Conservation (phyloP, 2,797 vertebrate species). For the Lagodon rhomboides region DNA sequence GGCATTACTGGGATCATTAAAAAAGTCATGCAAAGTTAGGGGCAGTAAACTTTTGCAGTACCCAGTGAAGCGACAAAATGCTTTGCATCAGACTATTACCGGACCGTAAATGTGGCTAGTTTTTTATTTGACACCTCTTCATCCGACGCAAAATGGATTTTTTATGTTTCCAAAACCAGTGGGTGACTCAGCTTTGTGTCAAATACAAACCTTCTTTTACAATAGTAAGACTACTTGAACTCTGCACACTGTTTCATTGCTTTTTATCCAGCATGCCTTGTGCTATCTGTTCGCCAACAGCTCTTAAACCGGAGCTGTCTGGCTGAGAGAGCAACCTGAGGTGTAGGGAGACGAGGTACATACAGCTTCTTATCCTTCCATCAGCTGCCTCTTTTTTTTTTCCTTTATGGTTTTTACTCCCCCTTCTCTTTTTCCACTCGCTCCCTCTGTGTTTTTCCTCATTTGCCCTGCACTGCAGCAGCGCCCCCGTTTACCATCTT, state of each 20-base stretch:
- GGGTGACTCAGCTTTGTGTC: constrained; percentile 17
- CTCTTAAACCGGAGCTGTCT: constrained; percentile 36
- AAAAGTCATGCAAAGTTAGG: constrained; percentile 22
- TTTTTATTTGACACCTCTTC: constrained; percentile 46
- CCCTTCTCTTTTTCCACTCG: constrained; percentile 51
- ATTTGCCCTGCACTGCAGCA: constrained; percentile 45
- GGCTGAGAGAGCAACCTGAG: constrained; percentile 27
- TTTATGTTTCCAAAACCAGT: constrained; percentile 12
- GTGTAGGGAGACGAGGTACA: constrained; percentile 43
- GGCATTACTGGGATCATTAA: constrained; percentile 54
- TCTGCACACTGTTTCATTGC: background rate
- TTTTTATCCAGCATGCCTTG: constrained; percentile 22
- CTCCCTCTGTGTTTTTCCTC: constrained; percentile 38
- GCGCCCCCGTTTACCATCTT: constrained; percentile 19
- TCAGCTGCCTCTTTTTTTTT: constrained; percentile 5
- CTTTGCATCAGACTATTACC: constrained; percentile 36
- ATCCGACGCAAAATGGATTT: background rate
- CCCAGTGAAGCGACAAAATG: constrained; percentile 32
- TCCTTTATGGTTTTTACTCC: constrained; percentile 24
- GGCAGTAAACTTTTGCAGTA: constrained; percentile 34
- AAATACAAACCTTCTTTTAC: constrained; percentile 8
- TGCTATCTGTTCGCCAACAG: constrained; percentile 23
- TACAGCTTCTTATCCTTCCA: constrained; percentile 29
- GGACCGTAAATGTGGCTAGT: constrained; percentile 22
- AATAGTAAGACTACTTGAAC: background rate